phyloP scores from a whole-genome alignment of 23 tunicate genomes.

The Diplosoma virens region DNA sequence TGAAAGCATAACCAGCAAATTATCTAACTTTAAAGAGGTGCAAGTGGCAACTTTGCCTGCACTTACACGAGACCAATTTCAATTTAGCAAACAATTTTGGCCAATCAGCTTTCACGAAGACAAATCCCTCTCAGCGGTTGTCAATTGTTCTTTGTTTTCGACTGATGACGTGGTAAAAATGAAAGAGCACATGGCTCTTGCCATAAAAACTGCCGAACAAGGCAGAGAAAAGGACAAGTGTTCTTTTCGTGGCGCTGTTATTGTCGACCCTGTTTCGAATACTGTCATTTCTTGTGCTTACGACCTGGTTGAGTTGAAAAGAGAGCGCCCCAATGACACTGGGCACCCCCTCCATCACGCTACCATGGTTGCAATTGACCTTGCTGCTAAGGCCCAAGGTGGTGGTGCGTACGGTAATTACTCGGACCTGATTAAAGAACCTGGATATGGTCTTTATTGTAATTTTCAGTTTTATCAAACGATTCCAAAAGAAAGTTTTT shows the following conservation, averaged over 20 bases:
- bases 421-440: not conserved
- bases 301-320: slow-evolving; percentile 31
- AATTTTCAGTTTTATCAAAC: not conserved
- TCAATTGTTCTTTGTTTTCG: slow-evolving; percentile 51
- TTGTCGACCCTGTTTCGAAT: slow-evolving; percentile 49
- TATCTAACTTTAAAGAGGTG: slow-evolving; percentile 4
- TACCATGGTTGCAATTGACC: slow-evolving; percentile 77
- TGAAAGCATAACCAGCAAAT: not conserved
- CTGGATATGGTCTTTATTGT: slow-evolving; percentile 29
- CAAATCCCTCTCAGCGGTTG: slow-evolving; percentile 32
- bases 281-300: slow-evolving; percentile 47
- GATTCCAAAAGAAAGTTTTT: not conserved
- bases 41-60: slow-evolving; percentile 54
- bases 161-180: slow-evolving; percentile 16
- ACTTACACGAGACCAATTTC: slow-evolving; percentile 76
- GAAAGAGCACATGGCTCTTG: slow-evolving; percentile 38
- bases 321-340: not conserved
- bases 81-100: slow-evolving; percentile 65
- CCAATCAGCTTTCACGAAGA: slow-evolving; percentile 94
- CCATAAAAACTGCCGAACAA: slow-evolving; percentile 22
- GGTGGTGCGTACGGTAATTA: slow-evolving; percentile 57
- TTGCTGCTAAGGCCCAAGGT: slow-evolving; percentile 74
- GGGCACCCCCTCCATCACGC: slow-evolving; percentile 63
- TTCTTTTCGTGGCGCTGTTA: slow-evolving; percentile 21
- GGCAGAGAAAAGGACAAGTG: slow-evolving; percentile 1